These are phyloP conservation scores for Mimumesa dahlbomi DNA, from an alignment of 2,888 invertebrate genomes.

Conservation along the genomic window DNA sequence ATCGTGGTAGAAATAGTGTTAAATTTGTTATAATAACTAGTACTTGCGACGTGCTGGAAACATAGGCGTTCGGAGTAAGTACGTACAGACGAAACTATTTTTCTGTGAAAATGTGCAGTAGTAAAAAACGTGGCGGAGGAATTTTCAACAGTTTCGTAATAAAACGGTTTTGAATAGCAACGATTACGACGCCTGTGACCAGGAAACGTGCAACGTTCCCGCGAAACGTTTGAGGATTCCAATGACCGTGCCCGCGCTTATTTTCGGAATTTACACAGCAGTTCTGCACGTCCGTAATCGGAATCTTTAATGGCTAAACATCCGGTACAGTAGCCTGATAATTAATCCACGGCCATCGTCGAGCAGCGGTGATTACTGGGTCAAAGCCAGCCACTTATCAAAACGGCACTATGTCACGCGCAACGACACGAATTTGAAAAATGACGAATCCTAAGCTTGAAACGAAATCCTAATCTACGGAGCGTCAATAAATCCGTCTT, in stretches of 20 bases:
- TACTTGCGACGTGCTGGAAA: too few species aligned
- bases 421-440: not conserved
- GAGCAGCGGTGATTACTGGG: constrained; percentile 37
- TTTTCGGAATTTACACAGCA: constrained; percentile 45
- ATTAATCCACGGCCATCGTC: constrained; percentile 52
- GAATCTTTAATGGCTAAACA: constrained; percentile 54
- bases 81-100: too few species aligned
- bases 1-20: too few species aligned
- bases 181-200: not conserved
- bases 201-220: constrained; percentile 1
- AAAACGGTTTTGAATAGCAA: too few species aligned
- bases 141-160: too few species aligned
- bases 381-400: constrained; percentile 46
- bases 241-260: constrained; percentile 8
- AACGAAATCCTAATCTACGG: not conserved
- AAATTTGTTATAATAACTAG: too few species aligned
- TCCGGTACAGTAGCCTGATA: constrained; percentile 47
- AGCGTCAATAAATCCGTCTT: not conserved
- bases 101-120: too few species aligned
- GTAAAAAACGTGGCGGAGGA: too few species aligned
- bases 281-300: constrained; percentile 25
- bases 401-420: constrained; percentile 10
- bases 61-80: too few species aligned
- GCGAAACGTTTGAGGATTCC: constrained; percentile 1
- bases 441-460: not conserved